Base-by-base conservation (phyloP, 2,888 invertebrate species). In the Ariolimax columbianus region DNA sequence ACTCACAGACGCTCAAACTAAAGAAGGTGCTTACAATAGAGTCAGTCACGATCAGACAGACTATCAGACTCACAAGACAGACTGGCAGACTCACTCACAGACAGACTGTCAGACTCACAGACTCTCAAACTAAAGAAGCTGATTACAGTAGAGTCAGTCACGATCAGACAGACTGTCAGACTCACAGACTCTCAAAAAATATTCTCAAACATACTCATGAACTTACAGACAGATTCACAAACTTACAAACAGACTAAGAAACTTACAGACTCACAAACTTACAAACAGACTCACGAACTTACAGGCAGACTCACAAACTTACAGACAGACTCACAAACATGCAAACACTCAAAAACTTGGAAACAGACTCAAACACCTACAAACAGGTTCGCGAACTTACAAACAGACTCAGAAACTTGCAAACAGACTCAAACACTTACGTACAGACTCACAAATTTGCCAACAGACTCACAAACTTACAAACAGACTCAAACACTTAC, bases 1-100 rank as follows among this genome's bases (percentile, higher is more conserved):
- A 47, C 47, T 19, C 11, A 59, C 59, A 59, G 17, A 75, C 82
- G 6, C 82, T 82, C 23, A 40, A 14, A 14, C 55, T 82, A 0
- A 51, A 75, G 55, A 73, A 82, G 82, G 82, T 82, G 72, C 4
- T 0, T 47, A 51, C 14, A 26, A 55, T 38, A 7, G 30, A n/a
- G 63, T 3, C 30, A 9, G n/a, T 11, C 14, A 11, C 11, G 11
- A 19, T 23, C 59, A 59, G 59, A 59, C 19, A 19, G 26, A 19
- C 9, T 59, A 19, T 55, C 26, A 55, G 11, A 4, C 1, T 6
- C 3, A 7, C 6, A 1, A 63, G 7, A 63, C 30, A 63, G 63
- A 63, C 63, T 30, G 63, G 63, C 7, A 63, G 63, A 30, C 30
- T 9, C 30, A 6, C n/a, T 30, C n/a, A 30, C 63, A 63, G n/a